These are phyloP conservation scores for Lophius piscatorius DNA, from an alignment of 2,113 vertebrate genomes.

Conservation along the genomic window DNA sequence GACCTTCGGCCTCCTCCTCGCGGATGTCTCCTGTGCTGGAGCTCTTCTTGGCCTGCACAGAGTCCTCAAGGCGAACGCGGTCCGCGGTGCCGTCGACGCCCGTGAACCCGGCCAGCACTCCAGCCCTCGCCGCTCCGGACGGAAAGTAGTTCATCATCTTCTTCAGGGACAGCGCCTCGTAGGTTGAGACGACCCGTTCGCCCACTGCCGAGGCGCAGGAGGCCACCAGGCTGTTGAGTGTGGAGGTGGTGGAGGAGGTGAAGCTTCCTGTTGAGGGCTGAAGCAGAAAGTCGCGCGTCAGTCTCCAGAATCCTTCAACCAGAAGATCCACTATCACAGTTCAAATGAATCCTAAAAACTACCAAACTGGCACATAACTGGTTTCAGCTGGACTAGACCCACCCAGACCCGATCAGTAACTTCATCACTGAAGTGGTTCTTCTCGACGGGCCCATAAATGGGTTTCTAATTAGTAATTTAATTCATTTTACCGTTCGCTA, in stretches of 20 bases:
- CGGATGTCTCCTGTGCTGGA: slow-evolving; percentile 95
- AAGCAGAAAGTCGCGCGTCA: neutral
- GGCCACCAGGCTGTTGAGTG: slow-evolving; percentile 92
- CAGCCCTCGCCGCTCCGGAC: slow-evolving; percentile 25
- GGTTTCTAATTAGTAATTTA: too few relatives aligned
- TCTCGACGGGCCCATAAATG: too few relatives aligned
- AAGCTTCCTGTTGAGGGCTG: slow-evolving; percentile 73
- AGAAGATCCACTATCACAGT: too few relatives aligned
- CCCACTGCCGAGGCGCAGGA: slow-evolving; percentile 95
- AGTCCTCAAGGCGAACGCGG: slow-evolving; percentile 86
- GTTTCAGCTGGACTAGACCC: too few relatives aligned
- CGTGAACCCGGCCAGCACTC: neutral
- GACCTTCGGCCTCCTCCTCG: slow-evolving; percentile 90
- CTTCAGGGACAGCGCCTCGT: slow-evolving; percentile 92
- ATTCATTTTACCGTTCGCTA: too few relatives aligned
- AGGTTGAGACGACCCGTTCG: slow-evolving; percentile 92
- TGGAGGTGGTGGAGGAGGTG: slow-evolving; percentile 64
- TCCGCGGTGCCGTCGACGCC: slow-evolving; percentile 75
- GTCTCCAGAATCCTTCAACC: too few relatives aligned
- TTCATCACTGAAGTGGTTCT: too few relatives aligned
- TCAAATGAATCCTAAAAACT: too few relatives aligned
- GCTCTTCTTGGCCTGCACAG: slow-evolving; percentile 95
- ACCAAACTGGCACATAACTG: too few relatives aligned
- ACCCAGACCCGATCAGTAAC: too few relatives aligned
- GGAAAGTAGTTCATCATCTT: slow-evolving; percentile 94